These are phyloP conservation scores for Halichoeres trimaculatus DNA, from an alignment of 2,113 vertebrate genomes.

Conservation along the genomic window DNA sequence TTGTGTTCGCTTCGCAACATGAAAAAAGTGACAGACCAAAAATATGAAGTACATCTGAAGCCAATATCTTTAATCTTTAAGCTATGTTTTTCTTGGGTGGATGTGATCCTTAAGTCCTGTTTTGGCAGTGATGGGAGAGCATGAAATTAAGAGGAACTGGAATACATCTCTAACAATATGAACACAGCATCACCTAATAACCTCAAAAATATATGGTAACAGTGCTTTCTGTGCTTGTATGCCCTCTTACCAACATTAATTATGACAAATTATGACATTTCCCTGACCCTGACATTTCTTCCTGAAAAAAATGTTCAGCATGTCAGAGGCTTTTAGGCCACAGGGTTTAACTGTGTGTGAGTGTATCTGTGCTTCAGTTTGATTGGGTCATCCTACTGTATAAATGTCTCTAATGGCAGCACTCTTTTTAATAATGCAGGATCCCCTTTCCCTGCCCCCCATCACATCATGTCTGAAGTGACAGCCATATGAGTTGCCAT, in stretches of 20 bases:
- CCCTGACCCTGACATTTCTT: slow-evolving; percentile 17
- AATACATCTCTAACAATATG: slow-evolving; percentile 31
- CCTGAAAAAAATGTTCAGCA: slow-evolving; percentile 10
- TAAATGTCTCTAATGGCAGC: slow-evolving; percentile 75
- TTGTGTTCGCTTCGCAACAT: slow-evolving; percentile 43
- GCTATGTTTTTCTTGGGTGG: slow-evolving; percentile 59
- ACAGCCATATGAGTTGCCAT: slow-evolving; percentile 65
- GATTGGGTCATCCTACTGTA: slow-evolving; percentile 66
- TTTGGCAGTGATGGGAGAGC: slow-evolving; percentile 29
- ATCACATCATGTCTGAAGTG: slow-evolving; percentile 59
- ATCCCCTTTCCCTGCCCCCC: slow-evolving; percentile 41
- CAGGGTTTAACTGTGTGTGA: slow-evolving; percentile 6
- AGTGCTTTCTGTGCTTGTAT: neutral
- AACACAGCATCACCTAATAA: slow-evolving; percentile 21
- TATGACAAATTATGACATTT: neutral
- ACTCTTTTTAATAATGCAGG: slow-evolving; percentile 77
- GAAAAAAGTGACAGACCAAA: slow-evolving; percentile 52
- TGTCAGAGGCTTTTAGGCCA: neutral
- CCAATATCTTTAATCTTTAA: slow-evolving; percentile 49
- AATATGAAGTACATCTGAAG: slow-evolving; percentile 42
- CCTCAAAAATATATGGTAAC: slow-evolving; percentile 24
- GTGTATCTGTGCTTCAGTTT: slow-evolving; percentile 40
- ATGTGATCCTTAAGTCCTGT: slow-evolving; percentile 42
- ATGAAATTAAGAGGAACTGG: slow-evolving; percentile 32
- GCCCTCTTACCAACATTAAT: slow-evolving; percentile 19